phyloP scores from a whole-genome alignment of 2,113 vertebrate species.

The Cyprinus carpio region DNA sequence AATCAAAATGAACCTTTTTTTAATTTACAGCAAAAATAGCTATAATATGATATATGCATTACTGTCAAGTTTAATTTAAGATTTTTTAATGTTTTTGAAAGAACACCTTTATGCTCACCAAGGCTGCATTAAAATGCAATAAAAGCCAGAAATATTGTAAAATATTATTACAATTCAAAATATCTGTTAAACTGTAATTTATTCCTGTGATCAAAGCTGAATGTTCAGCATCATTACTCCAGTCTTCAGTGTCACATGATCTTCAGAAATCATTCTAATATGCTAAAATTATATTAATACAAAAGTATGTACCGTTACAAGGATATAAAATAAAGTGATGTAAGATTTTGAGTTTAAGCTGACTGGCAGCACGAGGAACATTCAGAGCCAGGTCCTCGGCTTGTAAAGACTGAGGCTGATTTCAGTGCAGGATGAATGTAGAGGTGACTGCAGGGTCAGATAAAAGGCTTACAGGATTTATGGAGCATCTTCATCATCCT shows the following conservation, averaged over 20 bases:
- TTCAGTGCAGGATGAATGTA: background rate
- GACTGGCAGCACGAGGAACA: background rate
- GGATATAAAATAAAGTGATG: background rate
- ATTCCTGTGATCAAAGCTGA: background rate
- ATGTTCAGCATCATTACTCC: background rate
- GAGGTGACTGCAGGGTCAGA: background rate
- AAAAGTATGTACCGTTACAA: too few species aligned
- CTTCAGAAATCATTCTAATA: background rate
- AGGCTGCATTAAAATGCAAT: background rate
- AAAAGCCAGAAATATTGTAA: background rate
- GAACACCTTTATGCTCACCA: too few species aligned
- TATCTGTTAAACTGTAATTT: background rate
- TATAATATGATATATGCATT: too few species aligned
- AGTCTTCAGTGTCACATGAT: background rate
- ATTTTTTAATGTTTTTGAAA: too few species aligned
- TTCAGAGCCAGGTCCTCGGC: background rate
- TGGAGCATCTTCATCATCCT: background rate
- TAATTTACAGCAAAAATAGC: too few species aligned
- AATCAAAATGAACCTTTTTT: too few species aligned
- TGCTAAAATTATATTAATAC: too few species aligned
- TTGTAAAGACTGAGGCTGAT: background rate
- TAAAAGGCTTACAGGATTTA: background rate
- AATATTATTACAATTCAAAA: background rate
- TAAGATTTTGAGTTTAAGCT: constrained; percentile 3
- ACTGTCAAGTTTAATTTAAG: too few species aligned